Evolutionary conservation across 2,888 invertebrate genomes (phyloP).

Genomic region (Alcis repandata): DNA sequence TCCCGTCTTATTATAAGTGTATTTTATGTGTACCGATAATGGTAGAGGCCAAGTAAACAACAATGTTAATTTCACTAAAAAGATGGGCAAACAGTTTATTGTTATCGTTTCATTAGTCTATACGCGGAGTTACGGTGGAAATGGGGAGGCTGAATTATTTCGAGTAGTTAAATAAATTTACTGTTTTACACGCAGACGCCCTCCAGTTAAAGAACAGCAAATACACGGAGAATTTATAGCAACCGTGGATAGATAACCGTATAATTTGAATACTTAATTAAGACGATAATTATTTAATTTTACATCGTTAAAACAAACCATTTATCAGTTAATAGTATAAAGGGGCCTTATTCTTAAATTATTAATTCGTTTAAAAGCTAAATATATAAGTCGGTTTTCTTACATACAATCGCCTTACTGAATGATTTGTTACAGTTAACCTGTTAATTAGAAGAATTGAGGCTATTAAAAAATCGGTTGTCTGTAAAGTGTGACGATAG

Average conservation of each 20-base stretch:
- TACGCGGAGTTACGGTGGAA: constrained; percentile 29
- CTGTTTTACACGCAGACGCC: constrained; percentile 1
- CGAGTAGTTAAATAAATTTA: constrained; percentile 20
- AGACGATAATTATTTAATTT: background rate
- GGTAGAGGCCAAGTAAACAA: constrained; percentile 53
- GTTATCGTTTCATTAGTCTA: constrained; percentile 44
- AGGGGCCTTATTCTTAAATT: too few relatives aligned
- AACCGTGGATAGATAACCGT: too few relatives aligned
- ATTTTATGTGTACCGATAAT: constrained; percentile 45
- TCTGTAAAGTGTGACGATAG: too few relatives aligned
- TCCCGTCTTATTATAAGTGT: constrained; percentile 49
- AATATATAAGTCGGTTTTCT: too few relatives aligned
- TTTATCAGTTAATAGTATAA: background rate
- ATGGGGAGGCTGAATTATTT: constrained; percentile 7
- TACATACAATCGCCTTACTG: too few relatives aligned
- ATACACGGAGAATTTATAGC: constrained; percentile 14
- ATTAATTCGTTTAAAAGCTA: too few relatives aligned
- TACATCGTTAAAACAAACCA: background rate
- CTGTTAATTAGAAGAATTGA: too few relatives aligned
- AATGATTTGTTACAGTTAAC: too few relatives aligned
- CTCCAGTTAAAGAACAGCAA: background rate
- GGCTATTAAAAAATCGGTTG: too few relatives aligned
- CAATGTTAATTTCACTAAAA: constrained; percentile 48
- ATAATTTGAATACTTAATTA: background rate
- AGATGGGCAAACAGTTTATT: constrained; percentile 44